These are phyloP conservation scores for Archilochus colubris DNA, from an alignment of 2,113 vertebrate species.

Conservation along the genomic window DNA sequence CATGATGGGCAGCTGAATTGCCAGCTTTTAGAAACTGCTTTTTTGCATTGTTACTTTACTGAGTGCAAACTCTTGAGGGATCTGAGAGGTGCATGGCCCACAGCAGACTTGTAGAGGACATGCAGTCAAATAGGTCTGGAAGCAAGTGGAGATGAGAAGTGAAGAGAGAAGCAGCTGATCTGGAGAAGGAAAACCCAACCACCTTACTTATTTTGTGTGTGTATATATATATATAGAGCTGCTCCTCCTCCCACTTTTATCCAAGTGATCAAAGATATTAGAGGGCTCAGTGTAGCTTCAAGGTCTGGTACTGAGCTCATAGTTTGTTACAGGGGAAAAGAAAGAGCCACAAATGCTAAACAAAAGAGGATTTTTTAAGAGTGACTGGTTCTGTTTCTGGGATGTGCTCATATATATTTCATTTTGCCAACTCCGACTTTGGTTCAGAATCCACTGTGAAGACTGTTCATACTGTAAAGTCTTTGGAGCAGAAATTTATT, in stretches of 20 bases:
- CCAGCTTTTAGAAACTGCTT: not conserved
- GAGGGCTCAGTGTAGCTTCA: not conserved
- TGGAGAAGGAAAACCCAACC: not conserved
- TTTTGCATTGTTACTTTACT: not conserved
- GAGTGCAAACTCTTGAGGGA: not conserved
- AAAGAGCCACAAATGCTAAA: not conserved
- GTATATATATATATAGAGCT: not conserved
- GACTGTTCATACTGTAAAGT: not conserved
- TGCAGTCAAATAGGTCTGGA: not conserved
- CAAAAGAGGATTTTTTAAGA: not conserved
- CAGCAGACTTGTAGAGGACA: not conserved
- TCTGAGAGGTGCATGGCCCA: too few relatives aligned
- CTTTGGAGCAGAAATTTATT: not conserved
- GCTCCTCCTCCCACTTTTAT: not conserved
- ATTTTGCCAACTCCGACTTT: not conserved
- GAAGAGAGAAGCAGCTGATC: not conserved
- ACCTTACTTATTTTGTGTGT: not conserved
- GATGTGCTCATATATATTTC: not conserved
- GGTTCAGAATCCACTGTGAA: not conserved
- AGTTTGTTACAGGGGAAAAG: not conserved
- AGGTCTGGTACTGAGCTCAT: not conserved
- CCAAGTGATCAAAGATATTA: not conserved
- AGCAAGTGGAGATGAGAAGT: not conserved
- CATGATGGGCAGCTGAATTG: not conserved
- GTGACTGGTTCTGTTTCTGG: not conserved